Percentiles rank a stretch among this genome's conserved stretches.
Evolutionary conservation across 2,797 vertebrate species (phyloP).

Genomic region (Presbytis comata): DNA sequence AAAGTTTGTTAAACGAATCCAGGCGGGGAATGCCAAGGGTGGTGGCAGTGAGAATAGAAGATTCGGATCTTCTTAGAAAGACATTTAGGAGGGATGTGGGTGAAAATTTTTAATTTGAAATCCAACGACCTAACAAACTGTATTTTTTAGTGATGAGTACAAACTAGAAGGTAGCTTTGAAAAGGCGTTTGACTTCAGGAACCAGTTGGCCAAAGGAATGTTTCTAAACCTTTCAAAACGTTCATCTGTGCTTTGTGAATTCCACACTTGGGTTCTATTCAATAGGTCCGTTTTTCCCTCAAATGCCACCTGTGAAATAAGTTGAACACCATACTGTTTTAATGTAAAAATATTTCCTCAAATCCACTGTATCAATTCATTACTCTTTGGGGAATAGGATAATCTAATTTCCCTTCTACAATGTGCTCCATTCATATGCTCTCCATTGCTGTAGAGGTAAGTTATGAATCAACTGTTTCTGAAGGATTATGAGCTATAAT

Average conservation of each 20-base stretch:
- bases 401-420: constrained; percentile 73
- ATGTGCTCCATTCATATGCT: constrained; percentile 53
- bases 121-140: not conserved
- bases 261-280: constrained; percentile 57
- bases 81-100: not conserved
- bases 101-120: not conserved
- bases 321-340: constrained; percentile 58
- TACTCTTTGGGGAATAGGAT: constrained; percentile 56
- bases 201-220: not conserved
- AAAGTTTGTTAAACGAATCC: not conserved
- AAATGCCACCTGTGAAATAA: constrained; percentile 69
- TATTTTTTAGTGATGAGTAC: not conserved
- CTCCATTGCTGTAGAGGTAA: not conserved
- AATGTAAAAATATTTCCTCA: constrained; percentile 74
- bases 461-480: constrained; percentile 57
- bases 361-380: constrained; percentile 68
- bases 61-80: not conserved
- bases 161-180: constrained; percentile 45
- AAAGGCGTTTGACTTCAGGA: constrained; percentile 21
- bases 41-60: not conserved
- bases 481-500: constrained; percentile 66
- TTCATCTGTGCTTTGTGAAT: constrained; percentile 65
- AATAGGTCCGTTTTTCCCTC: constrained; percentile 32
- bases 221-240: constrained; percentile 50
- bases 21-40: not conserved